Conservation (phyloP, 37 sponge, comb jelly and placozoan species). For the Aphrocallistes beatrix region DNA sequence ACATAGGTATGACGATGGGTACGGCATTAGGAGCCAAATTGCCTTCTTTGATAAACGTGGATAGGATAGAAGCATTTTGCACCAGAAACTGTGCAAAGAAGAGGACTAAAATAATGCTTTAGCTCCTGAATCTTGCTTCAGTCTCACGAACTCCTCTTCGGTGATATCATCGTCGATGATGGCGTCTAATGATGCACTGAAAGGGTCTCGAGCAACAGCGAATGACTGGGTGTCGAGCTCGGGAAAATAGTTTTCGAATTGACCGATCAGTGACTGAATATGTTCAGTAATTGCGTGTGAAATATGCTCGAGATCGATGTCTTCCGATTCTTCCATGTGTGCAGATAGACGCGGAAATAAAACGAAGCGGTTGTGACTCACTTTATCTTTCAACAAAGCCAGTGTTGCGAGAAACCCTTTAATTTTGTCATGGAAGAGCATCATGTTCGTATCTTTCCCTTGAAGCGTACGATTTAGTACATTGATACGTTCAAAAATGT, state of each 20-base stretch:
- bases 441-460: neutral
- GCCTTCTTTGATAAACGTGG: neutral
- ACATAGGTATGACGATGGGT: conserved; percentile 8
- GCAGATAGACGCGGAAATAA: conserved; percentile 3
- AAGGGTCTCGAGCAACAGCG: neutral
- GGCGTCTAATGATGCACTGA: conserved; percentile 6
- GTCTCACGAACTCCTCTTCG: conserved; percentile 18
- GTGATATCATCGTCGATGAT: conserved; percentile 12
- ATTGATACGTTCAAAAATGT: conserved; percentile 18
- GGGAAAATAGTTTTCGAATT: neutral
- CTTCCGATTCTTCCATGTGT: conserved; percentile 2
- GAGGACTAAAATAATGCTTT: neutral
- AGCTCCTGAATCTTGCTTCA: conserved; percentile 6
- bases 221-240: conserved; percentile 6
- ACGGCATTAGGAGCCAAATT: conserved; percentile 15
- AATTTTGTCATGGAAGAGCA: neutral
- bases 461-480: conserved; percentile 6
- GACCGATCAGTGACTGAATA: conserved; percentile 17
- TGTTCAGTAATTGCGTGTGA: neutral
- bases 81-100: neutral
- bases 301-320: neutral
- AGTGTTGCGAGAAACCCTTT: conserved; percentile 5
- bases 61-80: neutral
- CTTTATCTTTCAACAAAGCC: conserved; percentile 19
- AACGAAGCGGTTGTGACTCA: neutral